A percentile compares a stretch with the other conserved stretches of the same genome.
Evolutionary conservation across 2,888 invertebrate genomes (phyloP).

Genomic region (Leptothorax acervorum): DNA sequence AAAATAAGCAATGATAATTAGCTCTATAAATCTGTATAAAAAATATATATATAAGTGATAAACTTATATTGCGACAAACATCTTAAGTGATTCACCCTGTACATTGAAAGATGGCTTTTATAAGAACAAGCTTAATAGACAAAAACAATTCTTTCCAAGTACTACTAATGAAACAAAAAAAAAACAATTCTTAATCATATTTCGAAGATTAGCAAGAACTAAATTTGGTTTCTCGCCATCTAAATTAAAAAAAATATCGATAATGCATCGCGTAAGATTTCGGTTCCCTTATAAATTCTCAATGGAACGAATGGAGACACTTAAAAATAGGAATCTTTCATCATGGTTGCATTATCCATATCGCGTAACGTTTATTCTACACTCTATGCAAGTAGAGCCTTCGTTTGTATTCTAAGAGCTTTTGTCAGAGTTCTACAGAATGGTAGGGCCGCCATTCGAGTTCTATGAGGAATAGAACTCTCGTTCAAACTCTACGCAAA

Average conservation of each 20-base stretch:
- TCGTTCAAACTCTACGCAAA: conserved; percentile 14
- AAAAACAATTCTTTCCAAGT: conserved; percentile 23
- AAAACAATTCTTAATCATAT: conserved; percentile 4
- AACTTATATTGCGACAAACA: conserved; percentile 1
- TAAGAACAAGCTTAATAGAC: not conserved
- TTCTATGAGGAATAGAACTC: conserved; percentile 3
- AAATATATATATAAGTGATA: not conserved
- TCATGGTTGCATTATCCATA: conserved; percentile 1
- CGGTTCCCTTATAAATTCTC: not conserved
- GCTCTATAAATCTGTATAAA: not conserved
- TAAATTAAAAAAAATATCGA: conserved; percentile 17
- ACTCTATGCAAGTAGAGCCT: conserved; percentile 3
- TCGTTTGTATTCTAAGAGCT: not conserved
- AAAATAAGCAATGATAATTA: not conserved
- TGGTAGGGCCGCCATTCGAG: not conserved
- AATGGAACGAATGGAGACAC: not conserved
- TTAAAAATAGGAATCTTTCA: conserved; percentile 4
- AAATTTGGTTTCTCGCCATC: conserved; percentile 2
- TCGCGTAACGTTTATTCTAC: conserved; percentile 25
- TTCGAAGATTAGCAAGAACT: conserved; percentile 19
- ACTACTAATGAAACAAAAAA: conserved; percentile 20
- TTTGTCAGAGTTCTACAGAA: conserved; percentile 10
- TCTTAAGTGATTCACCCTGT: conserved; percentile 26
- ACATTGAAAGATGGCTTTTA: conserved; percentile 2
- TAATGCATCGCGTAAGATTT: conserved; percentile 20